Conservation (phyloP, 2,888 invertebrate species). For the Fissipunctia ypsillon region DNA sequence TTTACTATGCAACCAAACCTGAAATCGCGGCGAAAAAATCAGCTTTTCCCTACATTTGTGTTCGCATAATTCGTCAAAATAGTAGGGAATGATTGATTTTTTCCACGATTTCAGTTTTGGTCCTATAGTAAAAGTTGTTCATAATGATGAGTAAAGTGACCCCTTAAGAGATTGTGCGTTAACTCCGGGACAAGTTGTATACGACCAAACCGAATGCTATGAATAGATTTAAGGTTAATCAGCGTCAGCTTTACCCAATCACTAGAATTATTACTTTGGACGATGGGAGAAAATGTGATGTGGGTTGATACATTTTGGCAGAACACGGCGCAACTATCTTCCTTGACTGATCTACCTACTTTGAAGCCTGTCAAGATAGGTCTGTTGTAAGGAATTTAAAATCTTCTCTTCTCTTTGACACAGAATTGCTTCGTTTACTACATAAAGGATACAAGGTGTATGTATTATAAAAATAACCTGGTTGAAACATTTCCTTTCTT, state of each 20-base stretch:
- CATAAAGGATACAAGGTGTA: conserved; percentile 52
- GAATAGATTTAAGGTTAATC: not conserved
- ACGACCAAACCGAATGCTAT: not conserved
- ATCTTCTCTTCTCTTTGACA: conserved; percentile 33
- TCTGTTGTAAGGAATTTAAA: conserved; percentile 6
- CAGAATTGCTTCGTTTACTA: conserved; percentile 39
- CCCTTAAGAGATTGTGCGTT: no score
- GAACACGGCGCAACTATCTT: not conserved
- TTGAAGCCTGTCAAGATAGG: conserved; percentile 1
- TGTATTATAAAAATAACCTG: conserved; percentile 43
- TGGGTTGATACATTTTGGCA: conserved; percentile 31
- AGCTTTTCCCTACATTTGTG: no score
- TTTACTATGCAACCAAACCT: no score
- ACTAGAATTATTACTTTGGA: not conserved
- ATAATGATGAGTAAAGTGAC: no score
- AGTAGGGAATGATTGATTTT: no score
- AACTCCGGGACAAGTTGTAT: no score
- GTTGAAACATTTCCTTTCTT: not conserved
- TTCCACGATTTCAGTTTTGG: no score
- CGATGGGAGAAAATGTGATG: no score
- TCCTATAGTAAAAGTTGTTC: no score
- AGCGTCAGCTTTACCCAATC: not conserved
- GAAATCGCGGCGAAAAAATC: no score
- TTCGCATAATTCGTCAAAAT: no score
- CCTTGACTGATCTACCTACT: not conserved